Evolutionary conservation across 1,140 invertebrate species (phyloP).

Genomic region (Caenorhabditis inopinata): DNA sequence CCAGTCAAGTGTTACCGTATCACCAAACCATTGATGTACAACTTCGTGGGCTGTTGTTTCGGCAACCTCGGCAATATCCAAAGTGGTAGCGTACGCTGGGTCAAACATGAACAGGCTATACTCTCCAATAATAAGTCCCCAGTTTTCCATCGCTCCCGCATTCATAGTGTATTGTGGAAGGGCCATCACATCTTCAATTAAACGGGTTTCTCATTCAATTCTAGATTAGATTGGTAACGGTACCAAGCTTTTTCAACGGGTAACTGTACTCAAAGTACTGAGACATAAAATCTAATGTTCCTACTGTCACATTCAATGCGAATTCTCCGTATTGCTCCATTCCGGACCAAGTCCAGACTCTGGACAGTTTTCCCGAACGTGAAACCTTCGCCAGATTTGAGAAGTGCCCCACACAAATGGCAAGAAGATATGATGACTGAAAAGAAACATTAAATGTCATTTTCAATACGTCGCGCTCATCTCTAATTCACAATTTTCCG

Average conservation of each 20-base stretch:
- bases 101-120: constrained; percentile 36
- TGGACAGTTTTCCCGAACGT: neutral
- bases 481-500: no score
- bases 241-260: constrained; percentile 69
- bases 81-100: constrained; percentile 42
- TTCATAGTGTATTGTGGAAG: constrained; percentile 79
- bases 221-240: no score
- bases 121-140: constrained; percentile 70
- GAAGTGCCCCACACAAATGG: constrained; percentile 42
- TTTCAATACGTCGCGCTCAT: no score
- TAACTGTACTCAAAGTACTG: constrained; percentile 68
- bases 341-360: constrained; percentile 41
- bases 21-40: constrained; percentile 78
- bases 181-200: constrained; percentile 85
- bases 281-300: constrained; percentile 38
- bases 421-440: constrained; percentile 7
- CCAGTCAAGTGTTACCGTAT: constrained; percentile 82
- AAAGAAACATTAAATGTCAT: no score
- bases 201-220: no score
- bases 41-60: constrained; percentile 68
- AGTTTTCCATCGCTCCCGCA: constrained; percentile 86
- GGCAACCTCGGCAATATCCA: constrained; percentile 62
- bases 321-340: constrained; percentile 30
- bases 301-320: constrained; percentile 33
- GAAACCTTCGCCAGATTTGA: neutral